A percentile compares a stretch with the other conserved stretches of the same genome.
phyloP scores from a whole-genome alignment of 2,113 vertebrate species.

The Hepsetus odoe region DNA sequence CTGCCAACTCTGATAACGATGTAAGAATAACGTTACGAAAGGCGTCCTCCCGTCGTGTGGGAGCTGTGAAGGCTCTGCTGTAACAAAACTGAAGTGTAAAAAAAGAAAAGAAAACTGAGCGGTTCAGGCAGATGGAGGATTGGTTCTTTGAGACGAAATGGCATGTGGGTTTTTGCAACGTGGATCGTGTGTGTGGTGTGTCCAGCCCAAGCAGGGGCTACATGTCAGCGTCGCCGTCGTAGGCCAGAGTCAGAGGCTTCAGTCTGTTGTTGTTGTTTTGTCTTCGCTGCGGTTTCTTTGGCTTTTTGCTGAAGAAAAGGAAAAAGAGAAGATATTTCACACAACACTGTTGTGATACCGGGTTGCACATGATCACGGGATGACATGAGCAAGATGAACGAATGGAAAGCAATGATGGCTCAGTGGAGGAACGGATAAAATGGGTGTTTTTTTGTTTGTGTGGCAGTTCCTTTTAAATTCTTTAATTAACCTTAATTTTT shows the following conservation, averaged over 20 bases:
- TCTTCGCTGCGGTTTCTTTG: slow-evolving; percentile 97
- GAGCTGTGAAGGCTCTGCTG: slow-evolving; percentile 63
- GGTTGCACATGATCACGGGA: no score
- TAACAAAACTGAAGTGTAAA: slow-evolving; percentile 41
- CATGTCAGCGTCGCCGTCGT: slow-evolving; percentile 98
- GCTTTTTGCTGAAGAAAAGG: slow-evolving; percentile 89
- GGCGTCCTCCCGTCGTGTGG: slow-evolving; percentile 60
- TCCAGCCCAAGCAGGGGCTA: slow-evolving; percentile 64
- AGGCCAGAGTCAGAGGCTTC: slow-evolving; percentile 97
- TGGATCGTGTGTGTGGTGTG: no score
- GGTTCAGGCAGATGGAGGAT: slow-evolving; percentile 38
- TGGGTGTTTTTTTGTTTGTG: no score
- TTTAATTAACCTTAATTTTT: no score
- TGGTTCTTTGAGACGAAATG: slow-evolving; percentile 41
- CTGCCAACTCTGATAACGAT: slow-evolving; percentile 12
- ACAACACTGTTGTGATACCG: no score
- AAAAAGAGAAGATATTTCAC: neutral
- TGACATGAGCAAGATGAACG: neutral
- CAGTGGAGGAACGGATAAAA: neutral
- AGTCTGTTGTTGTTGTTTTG: slow-evolving; percentile 96
- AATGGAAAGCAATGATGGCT: neutral
- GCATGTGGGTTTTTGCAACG: neutral
- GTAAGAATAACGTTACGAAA: slow-evolving; percentile 51
- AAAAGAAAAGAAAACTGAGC: slow-evolving; percentile 1
- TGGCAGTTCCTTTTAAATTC: no score